Evolutionary conservation across 1,140 invertebrate genomes (phyloP), one percentile per base, ranked within the genome.

Genomic region (Araneus ventricosus): DNA sequence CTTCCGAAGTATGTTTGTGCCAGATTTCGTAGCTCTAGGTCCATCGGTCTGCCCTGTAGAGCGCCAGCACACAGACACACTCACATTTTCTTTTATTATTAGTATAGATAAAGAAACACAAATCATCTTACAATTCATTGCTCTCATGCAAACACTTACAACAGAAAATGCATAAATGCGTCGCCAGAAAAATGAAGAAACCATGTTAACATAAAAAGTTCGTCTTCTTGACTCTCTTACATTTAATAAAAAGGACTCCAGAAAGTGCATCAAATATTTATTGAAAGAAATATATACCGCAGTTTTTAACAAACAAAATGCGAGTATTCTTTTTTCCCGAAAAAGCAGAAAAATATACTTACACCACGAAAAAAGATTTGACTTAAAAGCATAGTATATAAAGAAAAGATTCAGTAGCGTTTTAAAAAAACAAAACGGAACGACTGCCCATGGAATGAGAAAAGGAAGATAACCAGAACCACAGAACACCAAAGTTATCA

Each of bases 401-500:
- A 45, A 45, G 39, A 24, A 41, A 82, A 82, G 39, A 24, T 82
- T 45, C 80, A n/a, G 45, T 14, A 14, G 39, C 37, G 37, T 75
- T 37, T 37, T 34, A 37, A 17, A 17, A 17, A 5, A 75, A 22
- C 34, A 34, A 37, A 52, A 45, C 24, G 80, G 80, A 82, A 82
- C 24, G 22, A 41, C 37, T 45, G 27, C 39, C n/a, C 80, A 24
- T 45, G 24, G 27, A 82, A 52, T 10, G 27, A 52, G 41, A 14
- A 82, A 39, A 82, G 37, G 45, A 82, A 45, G 39, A 82, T 45
- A 45, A 52, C 22, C 22, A 82, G 80, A 82, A 41, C 80, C 70
- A 87, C 41, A 87, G 85, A 87, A 59, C 59, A 87, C 30, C 84
- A 59, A 61, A 87, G 85, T 57, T 87, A 45, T 61, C n/a, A 45